These are phyloP conservation scores for Calameuta pallipes DNA, from an alignment of 2,888 invertebrate genomes.

Conservation along the genomic window DNA sequence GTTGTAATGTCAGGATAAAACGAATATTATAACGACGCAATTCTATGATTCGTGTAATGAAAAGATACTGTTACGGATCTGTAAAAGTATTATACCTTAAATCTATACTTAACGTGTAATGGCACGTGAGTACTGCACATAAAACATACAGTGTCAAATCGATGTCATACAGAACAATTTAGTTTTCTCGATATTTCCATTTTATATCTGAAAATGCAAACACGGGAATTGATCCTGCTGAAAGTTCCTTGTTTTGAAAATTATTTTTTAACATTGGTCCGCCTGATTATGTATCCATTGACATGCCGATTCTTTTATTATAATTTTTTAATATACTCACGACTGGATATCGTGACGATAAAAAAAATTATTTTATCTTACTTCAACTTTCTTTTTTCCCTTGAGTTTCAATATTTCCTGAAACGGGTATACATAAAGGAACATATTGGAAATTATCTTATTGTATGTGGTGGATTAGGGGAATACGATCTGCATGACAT, in stretches of 20 bases:
- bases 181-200: neutral
- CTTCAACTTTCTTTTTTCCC: neutral
- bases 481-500: neutral
- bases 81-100: neutral
- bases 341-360: neutral
- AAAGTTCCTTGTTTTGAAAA: neutral
- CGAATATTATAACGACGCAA: neutral
- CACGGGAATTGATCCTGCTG: neutral
- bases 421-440: neutral
- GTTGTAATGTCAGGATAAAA: neutral
- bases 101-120: neutral
- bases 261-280: neutral
- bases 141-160: neutral
- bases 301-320: neutral
- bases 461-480: neutral
- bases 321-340: neutral
- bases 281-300: neutral
- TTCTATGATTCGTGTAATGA: neutral
- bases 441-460: neutral
- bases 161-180: neutral
- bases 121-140: neutral
- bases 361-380: neutral
- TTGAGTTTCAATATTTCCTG: neutral
- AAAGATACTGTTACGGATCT: neutral
- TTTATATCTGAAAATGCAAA: neutral